Evolutionary conservation across 2,888 invertebrate species (phyloP).

Genomic region (Papilio demoleus): DNA sequence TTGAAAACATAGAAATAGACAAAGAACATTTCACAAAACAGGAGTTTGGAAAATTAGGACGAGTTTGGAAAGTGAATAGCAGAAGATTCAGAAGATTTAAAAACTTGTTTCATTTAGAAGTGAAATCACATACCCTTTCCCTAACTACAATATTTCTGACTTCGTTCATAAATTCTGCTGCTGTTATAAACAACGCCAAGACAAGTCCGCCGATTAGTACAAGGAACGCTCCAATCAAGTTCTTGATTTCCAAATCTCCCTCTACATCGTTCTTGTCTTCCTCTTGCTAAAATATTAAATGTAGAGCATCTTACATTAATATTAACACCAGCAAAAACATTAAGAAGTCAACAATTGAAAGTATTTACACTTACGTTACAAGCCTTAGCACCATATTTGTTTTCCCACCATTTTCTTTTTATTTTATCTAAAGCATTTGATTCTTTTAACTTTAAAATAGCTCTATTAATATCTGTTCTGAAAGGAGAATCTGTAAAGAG

Average conservation of each 20-base stretch:
- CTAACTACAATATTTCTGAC: constrained; percentile 75
- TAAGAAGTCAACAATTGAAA: neutral
- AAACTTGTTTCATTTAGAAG: too few relatives aligned
- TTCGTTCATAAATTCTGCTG: constrained; percentile 75
- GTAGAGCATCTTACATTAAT: neutral
- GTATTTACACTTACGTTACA: constrained; percentile 72
- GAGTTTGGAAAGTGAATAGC: too few relatives aligned
- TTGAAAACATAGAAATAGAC: neutral
- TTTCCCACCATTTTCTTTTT: constrained; percentile 96
- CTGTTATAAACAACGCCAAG: constrained; percentile 68
- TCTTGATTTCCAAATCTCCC: constrained; percentile 74
- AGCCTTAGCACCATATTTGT: constrained; percentile 84
- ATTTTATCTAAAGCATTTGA: constrained; percentile 89
- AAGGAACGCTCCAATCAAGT: constrained; percentile 70
- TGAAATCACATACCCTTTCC: constrained; percentile 60
- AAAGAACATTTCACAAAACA: constrained; percentile 14
- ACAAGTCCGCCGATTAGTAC: constrained; percentile 70
- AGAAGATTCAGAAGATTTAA: too few relatives aligned
- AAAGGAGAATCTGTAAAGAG: constrained; percentile 86
- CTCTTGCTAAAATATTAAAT: constrained; percentile 47
- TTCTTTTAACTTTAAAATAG: constrained; percentile 94
- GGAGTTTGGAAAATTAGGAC: neutral
- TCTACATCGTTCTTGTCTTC: constrained; percentile 83
- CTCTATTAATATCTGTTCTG: constrained; percentile 90
- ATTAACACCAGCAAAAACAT: neutral